Evolutionary conservation across 2,888 invertebrate genomes (phyloP).

Genomic region (Hydrotaea cyrtoneurina): DNA sequence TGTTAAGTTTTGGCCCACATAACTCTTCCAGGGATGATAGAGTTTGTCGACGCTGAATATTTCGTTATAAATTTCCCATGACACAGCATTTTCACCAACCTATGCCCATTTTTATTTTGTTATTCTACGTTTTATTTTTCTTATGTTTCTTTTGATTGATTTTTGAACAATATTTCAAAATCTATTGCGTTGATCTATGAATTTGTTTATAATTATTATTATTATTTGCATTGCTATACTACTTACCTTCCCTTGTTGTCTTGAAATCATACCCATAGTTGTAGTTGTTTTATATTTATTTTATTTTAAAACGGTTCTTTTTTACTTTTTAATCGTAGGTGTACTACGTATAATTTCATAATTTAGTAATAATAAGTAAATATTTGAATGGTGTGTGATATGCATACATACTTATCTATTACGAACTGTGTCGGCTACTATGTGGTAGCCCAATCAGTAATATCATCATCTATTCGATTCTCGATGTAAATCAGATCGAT

Average conservation of each 20-base stretch:
- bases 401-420: neutral
- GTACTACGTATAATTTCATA: neutral
- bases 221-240: neutral
- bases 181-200: neutral
- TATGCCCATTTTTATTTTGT: neutral
- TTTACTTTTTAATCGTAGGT: neutral
- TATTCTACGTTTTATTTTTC: neutral
- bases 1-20: too few relatives aligned
- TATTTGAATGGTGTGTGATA: neutral
- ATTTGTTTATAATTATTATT: neutral
- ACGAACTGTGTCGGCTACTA: too few relatives aligned
- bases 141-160: neutral
- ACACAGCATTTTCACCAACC: neutral
- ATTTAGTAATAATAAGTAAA: neutral
- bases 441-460: neutral
- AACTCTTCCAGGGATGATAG: too few relatives aligned
- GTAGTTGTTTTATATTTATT: slow-evolving; percentile 23
- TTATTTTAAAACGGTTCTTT: neutral
- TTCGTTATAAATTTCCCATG: neutral
- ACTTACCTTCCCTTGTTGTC: neutral
- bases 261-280: neutral
- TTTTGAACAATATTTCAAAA: neutral
- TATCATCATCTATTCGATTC: slow-evolving; percentile 17
- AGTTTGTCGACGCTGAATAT: too few relatives aligned
- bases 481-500: too few relatives aligned